phyloP scores from a whole-genome alignment of 2,113 vertebrate genomes.

The Podarcis raffonei region DNA sequence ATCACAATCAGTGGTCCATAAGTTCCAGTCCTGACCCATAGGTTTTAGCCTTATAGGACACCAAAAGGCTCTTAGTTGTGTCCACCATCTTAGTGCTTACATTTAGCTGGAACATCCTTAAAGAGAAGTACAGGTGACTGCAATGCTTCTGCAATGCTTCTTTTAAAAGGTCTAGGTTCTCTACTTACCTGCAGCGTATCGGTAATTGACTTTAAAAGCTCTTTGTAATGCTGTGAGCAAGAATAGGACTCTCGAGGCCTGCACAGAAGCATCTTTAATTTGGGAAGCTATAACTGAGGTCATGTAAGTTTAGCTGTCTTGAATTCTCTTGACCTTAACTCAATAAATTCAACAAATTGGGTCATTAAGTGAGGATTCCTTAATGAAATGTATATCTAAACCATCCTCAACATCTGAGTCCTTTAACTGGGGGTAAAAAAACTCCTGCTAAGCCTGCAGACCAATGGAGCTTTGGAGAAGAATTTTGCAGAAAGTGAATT shows the following conservation, averaged over 20 bases:
- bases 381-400: constrained; percentile 26
- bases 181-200: constrained; percentile 46
- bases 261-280: constrained; percentile 53
- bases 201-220: constrained; percentile 48
- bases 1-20: too few relatives aligned
- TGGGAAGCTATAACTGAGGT: constrained; percentile 51
- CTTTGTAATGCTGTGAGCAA: constrained; percentile 56
- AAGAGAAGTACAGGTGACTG: constrained; percentile 12
- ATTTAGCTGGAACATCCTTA: constrained; percentile 36
- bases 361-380: not conserved
- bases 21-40: too few relatives aligned
- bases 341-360: constrained; percentile 60
- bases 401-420: constrained; percentile 3
- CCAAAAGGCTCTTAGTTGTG: not conserved
- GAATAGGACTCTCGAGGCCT: constrained; percentile 42
- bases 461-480: not conserved
- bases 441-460: not conserved
- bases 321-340: constrained; percentile 43
- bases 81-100: constrained; percentile 18
- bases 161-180: constrained; percentile 18
- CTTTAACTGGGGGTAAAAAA: not conserved
- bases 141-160: not conserved
- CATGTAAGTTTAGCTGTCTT: constrained; percentile 58
- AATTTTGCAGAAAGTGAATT: not conserved
- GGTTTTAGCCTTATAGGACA: not conserved